Evolutionary conservation across 2,113 vertebrate genomes (phyloP), one percentile per base, ranked within the genome.

Genomic region (Girardinichthys multiradiatus): DNA sequence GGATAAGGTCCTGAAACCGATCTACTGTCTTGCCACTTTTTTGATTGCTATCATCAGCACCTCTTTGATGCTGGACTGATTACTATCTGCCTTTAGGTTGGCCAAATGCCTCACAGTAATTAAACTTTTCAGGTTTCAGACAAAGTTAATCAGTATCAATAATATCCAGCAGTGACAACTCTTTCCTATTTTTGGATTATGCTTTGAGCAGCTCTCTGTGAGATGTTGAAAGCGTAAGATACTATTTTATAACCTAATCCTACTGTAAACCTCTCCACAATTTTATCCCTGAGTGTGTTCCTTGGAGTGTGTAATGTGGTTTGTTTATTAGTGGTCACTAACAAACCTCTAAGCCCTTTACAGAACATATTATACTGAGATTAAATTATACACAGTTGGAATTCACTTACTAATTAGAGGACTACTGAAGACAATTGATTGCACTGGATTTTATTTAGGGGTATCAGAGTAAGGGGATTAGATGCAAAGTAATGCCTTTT

Each of bases 41-140:
- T 71, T 74, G 89, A 90, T 90, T 82, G 79, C 86, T 75, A 85
- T 89, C 88, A 77, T 87, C 87, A 74, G 83, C 83, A 80, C 82
- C 80, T 77, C 74, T 83, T 64, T 73, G 77, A 82, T 21, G 24
- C 68, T 37, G 8, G 71, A 74, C 65, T 51, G 81, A 88, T 87
- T 81, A 67, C 77, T 82, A 89, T 86, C 85, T 79, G 75, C 78
- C 77, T 78, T 84, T 33, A 45, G 64, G 77, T 81, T 77, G 67
- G 67, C 11, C 70, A 72, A 80, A 83, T 72, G 37, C 67, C 85
- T 73, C 33, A 72, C 39, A 42, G 66, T 79, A 76, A 87, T 79
- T 26, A 57, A 70, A 81, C 68, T 78, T 87, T 58, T 72, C 73
- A 73, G 73, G 77, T 70, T 70, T 77, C 39, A 78, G 77, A 54